Percentiles rank a stretch among this genome's conserved stretches.
phyloP scores from a whole-genome alignment of 2,797 vertebrate species.

The Rhinella marina region DNA sequence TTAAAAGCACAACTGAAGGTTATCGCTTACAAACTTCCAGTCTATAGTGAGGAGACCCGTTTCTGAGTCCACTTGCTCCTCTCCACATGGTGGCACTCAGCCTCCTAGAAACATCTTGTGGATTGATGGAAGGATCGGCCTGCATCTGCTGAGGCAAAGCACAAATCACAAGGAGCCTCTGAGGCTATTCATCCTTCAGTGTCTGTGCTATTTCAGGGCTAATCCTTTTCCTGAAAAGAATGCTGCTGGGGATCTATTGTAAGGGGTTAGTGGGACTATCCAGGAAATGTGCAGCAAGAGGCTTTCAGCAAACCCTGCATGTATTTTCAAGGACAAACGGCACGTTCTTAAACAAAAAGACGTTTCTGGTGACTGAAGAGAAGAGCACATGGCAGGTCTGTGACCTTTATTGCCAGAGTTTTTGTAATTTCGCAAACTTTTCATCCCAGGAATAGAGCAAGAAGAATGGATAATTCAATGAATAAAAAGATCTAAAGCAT shows the following conservation, averaged over 20 bases:
- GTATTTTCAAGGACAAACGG: conserved; percentile 28
- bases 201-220: conserved; percentile 40
- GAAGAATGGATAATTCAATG: neutral
- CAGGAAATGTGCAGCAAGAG: conserved; percentile 26
- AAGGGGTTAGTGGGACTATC: neutral
- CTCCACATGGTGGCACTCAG: conserved; percentile 58
- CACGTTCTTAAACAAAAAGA: conserved; percentile 19
- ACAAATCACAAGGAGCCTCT: conserved; percentile 26
- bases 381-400: conserved; percentile 1
- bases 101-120: conserved; percentile 24
- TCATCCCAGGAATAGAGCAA: neutral
- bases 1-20: neutral
- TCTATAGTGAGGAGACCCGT: neutral
- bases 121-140: conserved; percentile 1
- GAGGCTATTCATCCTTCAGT: conserved; percentile 40
- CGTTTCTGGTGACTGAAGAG: conserved; percentile 6
- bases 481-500: neutral
- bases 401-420: neutral
- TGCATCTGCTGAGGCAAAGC: neutral
- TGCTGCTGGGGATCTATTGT: conserved; percentile 39
- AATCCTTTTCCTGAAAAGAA: conserved; percentile 55
- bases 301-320: neutral
- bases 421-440: neutral
- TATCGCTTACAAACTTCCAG: neutral
- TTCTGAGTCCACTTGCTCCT: neutral